Percentiles rank a stretch among this genome's conserved stretches.
These are phyloP conservation scores for Caenorhabditis drosophilae DNA, from an alignment of 2,888 invertebrate species.

Conservation along the genomic window DNA sequence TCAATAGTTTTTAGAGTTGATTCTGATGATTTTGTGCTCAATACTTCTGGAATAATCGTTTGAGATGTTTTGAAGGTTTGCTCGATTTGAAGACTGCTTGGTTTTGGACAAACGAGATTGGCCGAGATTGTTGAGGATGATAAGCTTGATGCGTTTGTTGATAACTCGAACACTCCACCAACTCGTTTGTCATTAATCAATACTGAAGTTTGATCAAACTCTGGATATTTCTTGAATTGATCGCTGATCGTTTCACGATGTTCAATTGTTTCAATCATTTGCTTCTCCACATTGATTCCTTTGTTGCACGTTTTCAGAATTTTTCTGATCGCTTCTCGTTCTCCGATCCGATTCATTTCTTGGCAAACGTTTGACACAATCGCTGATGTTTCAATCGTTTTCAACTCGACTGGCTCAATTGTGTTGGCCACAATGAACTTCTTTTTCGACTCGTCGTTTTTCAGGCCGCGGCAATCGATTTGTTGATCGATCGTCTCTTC, in stretches of 20 bases:
- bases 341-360: slow-evolving; percentile 32
- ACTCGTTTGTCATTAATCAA: slow-evolving; percentile 13
- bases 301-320: slow-evolving; percentile 34
- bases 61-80: slow-evolving; percentile 45
- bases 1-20: slow-evolving; percentile 22
- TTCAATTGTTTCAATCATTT: slow-evolving; percentile 35
- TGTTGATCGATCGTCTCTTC: slow-evolving; percentile 12
- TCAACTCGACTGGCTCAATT: slow-evolving; percentile 27
- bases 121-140: slow-evolving; percentile 27
- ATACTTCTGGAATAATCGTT: slow-evolving; percentile 17
- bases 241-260: slow-evolving; percentile 32
- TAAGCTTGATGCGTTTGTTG: slow-evolving; percentile 30
- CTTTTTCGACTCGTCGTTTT: slow-evolving; percentile 32
- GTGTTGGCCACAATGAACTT: slow-evolving; percentile 46
- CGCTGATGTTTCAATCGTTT: slow-evolving; percentile 49
- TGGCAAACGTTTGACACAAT: slow-evolving; percentile 33
- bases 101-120: slow-evolving; percentile 38
- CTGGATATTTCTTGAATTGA: slow-evolving; percentile 24
- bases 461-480: slow-evolving; percentile 35
- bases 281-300: slow-evolving; percentile 36
- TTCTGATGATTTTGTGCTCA: slow-evolving; percentile 26
- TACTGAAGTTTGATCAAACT: slow-evolving; percentile 16
- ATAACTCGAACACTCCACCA: slow-evolving; percentile 43
- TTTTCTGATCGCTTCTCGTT: slow-evolving; percentile 35
- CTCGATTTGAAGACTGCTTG: slow-evolving; percentile 32